Conservation (phyloP, 2,888 invertebrate genomes). For the Standfussiana lucernea region DNA sequence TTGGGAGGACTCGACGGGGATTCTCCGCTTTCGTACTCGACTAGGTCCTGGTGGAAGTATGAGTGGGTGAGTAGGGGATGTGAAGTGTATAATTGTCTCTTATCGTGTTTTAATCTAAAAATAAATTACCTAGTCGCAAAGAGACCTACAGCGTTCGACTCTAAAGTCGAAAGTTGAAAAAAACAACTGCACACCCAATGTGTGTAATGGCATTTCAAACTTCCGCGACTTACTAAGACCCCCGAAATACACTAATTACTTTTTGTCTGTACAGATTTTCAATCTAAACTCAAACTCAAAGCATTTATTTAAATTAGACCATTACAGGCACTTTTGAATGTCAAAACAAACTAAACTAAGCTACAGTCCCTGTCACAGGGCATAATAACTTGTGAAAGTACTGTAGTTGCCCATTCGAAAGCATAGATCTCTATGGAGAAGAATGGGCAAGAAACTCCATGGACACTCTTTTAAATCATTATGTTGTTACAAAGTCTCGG, state of each 20-base stretch:
- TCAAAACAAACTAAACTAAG: too few relatives aligned
- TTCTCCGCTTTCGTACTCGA: slow-evolving; percentile 84
- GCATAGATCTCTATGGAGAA: too few relatives aligned
- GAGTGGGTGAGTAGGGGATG: not conserved
- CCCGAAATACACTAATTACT: not conserved
- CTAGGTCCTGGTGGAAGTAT: slow-evolving; percentile 79
- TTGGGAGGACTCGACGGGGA: slow-evolving; percentile 71
- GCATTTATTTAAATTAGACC: too few relatives aligned
- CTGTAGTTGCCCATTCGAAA: too few relatives aligned
- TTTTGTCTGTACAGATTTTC: not conserved
- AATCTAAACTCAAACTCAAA: too few relatives aligned
- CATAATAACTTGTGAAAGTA: too few relatives aligned
- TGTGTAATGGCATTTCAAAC: not conserved
- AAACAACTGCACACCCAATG: not conserved
- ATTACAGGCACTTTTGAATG: too few relatives aligned
- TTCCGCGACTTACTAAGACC: not conserved
- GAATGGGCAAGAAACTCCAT: too few relatives aligned
- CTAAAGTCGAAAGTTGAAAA: not conserved
- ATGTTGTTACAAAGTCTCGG: too few relatives aligned
- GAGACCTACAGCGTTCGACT: not conserved
- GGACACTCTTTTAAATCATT: too few relatives aligned
- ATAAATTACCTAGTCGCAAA: not conserved
- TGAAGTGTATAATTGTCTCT: not conserved
- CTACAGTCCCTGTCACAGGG: too few relatives aligned
- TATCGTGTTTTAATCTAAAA: not conserved